Percentiles rank a stretch among this genome's conserved stretches.
These are phyloP conservation scores for Bathynomus jamesi DNA, from an alignment of 1,140 invertebrate species.

Conservation along the genomic window DNA sequence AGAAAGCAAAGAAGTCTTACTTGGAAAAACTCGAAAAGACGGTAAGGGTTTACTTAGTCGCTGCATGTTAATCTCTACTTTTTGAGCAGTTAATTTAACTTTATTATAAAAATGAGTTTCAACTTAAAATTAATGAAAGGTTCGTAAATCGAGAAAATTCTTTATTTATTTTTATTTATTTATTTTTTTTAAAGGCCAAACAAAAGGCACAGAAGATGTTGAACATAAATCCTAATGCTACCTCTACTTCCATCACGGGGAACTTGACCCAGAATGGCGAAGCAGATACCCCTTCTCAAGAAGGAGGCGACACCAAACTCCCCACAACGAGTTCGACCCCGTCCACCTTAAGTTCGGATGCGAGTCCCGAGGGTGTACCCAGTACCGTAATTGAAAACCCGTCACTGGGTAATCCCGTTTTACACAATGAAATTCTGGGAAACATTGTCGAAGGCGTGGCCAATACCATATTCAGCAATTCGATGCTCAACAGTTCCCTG, in stretches of 20 bases:
- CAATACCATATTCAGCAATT: neutral
- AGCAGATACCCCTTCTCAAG: neutral
- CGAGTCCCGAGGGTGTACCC: neutral
- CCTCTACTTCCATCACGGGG: neutral
- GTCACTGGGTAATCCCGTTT: neutral
- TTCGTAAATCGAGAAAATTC: neutral
- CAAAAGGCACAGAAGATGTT: neutral
- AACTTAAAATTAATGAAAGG: neutral
- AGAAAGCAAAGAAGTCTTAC: constrained; percentile 32
- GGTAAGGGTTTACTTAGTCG: neutral
- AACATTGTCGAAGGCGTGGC: neutral
- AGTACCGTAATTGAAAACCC: neutral
- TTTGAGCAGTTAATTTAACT: too few species aligned
- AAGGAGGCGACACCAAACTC: neutral
- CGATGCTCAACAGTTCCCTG: neutral
- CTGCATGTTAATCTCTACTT: too few species aligned
- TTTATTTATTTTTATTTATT: neutral
- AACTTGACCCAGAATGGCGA: neutral
- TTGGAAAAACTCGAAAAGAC: constrained; percentile 19
- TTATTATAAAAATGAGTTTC: too few species aligned
- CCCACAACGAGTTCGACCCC: neutral
- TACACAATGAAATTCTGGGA: neutral
- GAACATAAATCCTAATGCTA: too few species aligned
- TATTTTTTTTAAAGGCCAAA: neutral
- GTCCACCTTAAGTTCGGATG: neutral